A percentile compares a stretch with the other conserved stretches of the same genome.
Evolutionary conservation across 2,113 vertebrate genomes (phyloP).

Genomic region (Anser brachyrhynchus): DNA sequence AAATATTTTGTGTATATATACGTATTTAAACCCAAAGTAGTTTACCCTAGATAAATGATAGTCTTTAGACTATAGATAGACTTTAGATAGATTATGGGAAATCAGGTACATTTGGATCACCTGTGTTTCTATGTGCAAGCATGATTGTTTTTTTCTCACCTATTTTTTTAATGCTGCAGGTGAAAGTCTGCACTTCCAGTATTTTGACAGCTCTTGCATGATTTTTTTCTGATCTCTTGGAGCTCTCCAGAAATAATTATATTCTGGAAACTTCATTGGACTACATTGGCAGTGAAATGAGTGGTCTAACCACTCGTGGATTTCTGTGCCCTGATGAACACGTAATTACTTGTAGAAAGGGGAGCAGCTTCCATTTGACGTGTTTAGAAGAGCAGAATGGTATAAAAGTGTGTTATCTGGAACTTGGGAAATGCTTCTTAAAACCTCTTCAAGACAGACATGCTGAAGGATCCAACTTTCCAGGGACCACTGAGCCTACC

Average conservation of each 20-base stretch:
- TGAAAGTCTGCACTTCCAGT: not conserved
- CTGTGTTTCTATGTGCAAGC: not conserved
- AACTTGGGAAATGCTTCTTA: not conserved
- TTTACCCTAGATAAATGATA: not conserved
- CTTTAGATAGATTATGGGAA: not conserved
- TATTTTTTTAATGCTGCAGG: not conserved
- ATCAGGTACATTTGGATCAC: not conserved
- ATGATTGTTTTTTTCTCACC: not conserved
- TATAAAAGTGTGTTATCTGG: not conserved
- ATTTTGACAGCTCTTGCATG: not conserved
- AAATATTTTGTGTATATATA: not conserved
- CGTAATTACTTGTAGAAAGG: not conserved
- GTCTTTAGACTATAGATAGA: too few relatives aligned
- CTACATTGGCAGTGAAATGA: not conserved
- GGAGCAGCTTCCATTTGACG: not conserved
- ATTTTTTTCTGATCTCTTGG: not conserved
- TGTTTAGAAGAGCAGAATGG: not conserved
- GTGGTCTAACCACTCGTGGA: not conserved
- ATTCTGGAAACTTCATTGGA: not conserved
- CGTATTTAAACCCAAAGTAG: not conserved
- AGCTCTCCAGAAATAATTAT: not conserved
- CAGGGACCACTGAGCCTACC: not conserved
- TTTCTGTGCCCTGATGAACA: not conserved
- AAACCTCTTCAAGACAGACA: not conserved
- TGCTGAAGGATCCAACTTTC: not conserved